phyloP scores from a whole-genome alignment of 2,797 vertebrate species.

The Tokudaia tokunoshimensis region DNA sequence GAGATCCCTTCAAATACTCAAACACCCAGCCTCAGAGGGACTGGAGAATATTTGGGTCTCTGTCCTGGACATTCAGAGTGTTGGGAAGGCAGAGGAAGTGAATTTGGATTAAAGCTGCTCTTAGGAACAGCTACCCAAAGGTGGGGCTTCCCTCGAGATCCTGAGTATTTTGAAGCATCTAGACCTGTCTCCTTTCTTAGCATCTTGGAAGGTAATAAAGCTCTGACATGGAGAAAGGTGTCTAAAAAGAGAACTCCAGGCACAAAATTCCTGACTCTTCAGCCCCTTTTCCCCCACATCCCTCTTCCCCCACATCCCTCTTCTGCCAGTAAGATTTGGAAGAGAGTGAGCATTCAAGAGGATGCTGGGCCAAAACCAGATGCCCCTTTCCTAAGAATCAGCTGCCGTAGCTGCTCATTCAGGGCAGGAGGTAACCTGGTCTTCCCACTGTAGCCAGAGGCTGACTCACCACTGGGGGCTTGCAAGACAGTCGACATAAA shows the following conservation, averaged over 20 bases:
- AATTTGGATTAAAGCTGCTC: not conserved
- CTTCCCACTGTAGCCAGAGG: not conserved
- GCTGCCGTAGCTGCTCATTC: not conserved
- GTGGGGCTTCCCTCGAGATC: not conserved
- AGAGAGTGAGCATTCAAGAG: not conserved
- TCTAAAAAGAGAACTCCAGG: not conserved
- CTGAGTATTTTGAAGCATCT: not conserved
- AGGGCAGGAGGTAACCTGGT: not conserved
- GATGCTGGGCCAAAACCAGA: not conserved
- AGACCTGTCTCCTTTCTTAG: not conserved
- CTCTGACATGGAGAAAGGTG: not conserved
- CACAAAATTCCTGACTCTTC: not conserved
- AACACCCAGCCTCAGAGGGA: not conserved
- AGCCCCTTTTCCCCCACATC: not conserved
- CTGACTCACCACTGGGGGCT: not conserved
- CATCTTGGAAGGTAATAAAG: conserved; percentile 14
- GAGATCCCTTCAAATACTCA: not conserved
- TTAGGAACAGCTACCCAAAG: not conserved
- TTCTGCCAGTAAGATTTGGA: not conserved
- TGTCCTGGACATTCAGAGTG: not conserved
- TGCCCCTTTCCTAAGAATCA: not conserved
- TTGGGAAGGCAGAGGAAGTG: not conserved
- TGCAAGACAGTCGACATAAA: not conserved
- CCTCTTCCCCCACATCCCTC: not conserved
- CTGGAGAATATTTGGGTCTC: not conserved